These are phyloP conservation scores for Chionis minor DNA, from an alignment of 2,113 vertebrate genomes.

Conservation along the genomic window DNA sequence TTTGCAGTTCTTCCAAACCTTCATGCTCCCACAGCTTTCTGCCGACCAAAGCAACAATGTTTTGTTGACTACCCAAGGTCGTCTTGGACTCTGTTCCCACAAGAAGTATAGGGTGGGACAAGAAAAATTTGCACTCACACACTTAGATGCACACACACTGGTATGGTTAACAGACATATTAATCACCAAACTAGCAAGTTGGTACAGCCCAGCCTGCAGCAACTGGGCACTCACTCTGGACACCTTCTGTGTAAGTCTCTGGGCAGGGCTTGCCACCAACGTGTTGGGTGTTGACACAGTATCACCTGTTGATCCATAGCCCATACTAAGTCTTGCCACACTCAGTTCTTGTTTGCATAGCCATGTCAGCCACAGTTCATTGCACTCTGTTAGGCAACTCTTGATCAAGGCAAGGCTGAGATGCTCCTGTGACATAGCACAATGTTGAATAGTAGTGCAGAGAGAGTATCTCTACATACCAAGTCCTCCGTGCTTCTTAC, in stretches of 20 bases:
- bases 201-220: background rate
- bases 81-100: too few relatives aligned
- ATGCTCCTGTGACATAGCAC: background rate
- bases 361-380: background rate
- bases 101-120: background rate
- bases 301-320: background rate
- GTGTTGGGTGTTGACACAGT: background rate
- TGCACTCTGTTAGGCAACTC: background rate
- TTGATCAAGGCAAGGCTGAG: background rate
- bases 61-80: too few relatives aligned
- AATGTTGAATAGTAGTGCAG: background rate
- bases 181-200: fast-evolving
- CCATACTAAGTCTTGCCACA: background rate
- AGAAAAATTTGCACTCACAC: background rate
- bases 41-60: too few relatives aligned
- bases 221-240: fast-evolving
- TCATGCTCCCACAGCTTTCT: too few relatives aligned
- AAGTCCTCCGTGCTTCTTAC: background rate
- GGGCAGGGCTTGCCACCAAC: background rate
- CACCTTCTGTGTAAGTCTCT: background rate
- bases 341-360: background rate
- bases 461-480: background rate
- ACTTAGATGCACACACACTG: too few relatives aligned
- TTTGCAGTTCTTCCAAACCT: too few relatives aligned
- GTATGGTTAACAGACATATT: background rate